These are phyloP conservation scores for Carassius gibelio DNA, from an alignment of 2,113 vertebrate species.

Conservation along the genomic window DNA sequence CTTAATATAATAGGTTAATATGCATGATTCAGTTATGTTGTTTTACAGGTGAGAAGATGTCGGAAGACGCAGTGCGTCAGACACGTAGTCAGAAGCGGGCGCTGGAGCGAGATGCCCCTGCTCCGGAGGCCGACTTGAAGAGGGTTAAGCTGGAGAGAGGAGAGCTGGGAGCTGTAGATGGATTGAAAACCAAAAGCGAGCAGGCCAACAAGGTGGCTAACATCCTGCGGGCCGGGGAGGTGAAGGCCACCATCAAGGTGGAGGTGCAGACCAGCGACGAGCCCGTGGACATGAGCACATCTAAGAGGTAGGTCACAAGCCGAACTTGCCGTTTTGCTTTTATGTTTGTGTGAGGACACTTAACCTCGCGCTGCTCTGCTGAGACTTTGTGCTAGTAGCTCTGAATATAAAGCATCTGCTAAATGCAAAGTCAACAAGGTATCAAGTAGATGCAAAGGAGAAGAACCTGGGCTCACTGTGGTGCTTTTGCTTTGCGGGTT, in stretches of 20 bases:
- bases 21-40: neutral
- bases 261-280: conserved; percentile 86
- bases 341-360: neutral
- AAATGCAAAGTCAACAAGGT: conserved; percentile 17
- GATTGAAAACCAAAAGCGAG: conserved; percentile 68
- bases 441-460: conserved; percentile 5
- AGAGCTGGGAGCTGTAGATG: conserved; percentile 59
- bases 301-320: conserved; percentile 83
- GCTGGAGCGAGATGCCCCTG: conserved; percentile 80
- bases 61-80: conserved; percentile 88
- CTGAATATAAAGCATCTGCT: conserved; percentile 19
- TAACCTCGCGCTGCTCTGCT: conserved; percentile 1
- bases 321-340: neutral
- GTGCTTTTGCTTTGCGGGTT: neutral
- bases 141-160: conserved; percentile 86
- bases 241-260: conserved; percentile 83
- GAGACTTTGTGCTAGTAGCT: conserved; percentile 3
- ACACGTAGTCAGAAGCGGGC: conserved; percentile 96
- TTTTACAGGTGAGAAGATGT: conserved; percentile 81
- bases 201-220: conserved; percentile 74
- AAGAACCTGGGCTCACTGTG: neutral
- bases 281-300: conserved; percentile 95
- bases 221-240: conserved; percentile 80
- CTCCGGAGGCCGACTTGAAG: conserved; percentile 83
- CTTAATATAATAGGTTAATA: neutral